Evolutionary conservation across 2,797 vertebrate genomes (phyloP), one percentile per base, ranked within the genome.

Genomic region (Oceanodroma leucorhoa): DNA sequence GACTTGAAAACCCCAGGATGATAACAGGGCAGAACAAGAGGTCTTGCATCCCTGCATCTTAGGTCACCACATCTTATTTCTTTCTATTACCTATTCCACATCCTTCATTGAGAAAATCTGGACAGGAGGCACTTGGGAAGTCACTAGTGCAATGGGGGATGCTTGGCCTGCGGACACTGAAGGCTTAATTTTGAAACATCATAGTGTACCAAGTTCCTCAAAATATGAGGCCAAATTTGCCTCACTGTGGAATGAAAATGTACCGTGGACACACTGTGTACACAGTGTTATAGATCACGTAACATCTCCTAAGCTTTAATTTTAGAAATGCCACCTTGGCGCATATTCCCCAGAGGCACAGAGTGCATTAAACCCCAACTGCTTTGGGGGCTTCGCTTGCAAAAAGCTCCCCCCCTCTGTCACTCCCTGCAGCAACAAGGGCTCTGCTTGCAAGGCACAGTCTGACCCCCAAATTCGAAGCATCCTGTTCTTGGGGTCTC

Each of bases 381-480:
- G 36, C n/a, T 78, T 9, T 27, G 24, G 14, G 11, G 53, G 10
- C 32, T 92, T 83, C 0, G 0, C 20, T 30, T 82, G 41, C 32
- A 65, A 5, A 6, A 9, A 64, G 45, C 24, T 23, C 23, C 19
- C 12, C 5, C 2, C 2, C 7, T 4, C 22, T 11, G 1, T 43
- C 2, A 0, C 36, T 62, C 64, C 22, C 16, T 53, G 21, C 19
- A 40, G 40, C 60, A 65, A 4, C 27, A 62, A 65, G 30, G 65
- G 38, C 40, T 82, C 41, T 66, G 43, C n/a, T 61, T 75, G 38
- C 34, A 50, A 61, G 73, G n/a, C 36, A 20, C 27, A n/a, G 11
- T 26, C 61, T 62, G 41, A 78, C 34, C 43, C 30, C 32, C 2
- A 2, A 7, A 36, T 87, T 70, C 3, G 3, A 60, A 83, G 15